Conservation (phyloP, 2,888 invertebrate genomes). For the Euphydryas editha region DNA sequence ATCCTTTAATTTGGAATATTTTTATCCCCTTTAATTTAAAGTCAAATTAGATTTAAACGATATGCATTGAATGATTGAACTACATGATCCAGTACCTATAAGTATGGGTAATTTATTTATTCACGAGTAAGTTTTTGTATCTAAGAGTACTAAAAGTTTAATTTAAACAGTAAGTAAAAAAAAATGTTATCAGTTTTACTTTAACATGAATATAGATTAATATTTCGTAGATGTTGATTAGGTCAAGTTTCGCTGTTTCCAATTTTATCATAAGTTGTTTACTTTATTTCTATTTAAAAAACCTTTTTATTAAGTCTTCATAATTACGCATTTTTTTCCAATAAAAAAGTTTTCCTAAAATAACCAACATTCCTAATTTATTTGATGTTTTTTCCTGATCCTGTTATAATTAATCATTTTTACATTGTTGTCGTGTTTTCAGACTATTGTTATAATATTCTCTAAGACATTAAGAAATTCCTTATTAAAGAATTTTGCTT, state of each 20-base stretch:
- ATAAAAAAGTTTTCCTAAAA: too few relatives aligned
- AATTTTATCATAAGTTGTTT: too few relatives aligned
- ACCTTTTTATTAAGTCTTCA: neutral
- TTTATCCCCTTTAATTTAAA: neutral
- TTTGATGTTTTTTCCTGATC: neutral
- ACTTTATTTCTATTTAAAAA: too few relatives aligned
- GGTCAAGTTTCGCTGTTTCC: too few relatives aligned
- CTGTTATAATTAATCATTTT: conserved; percentile 21
- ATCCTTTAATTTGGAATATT: conserved; percentile 3
- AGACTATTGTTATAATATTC: neutral
- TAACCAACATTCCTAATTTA: neutral
- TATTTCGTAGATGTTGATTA: too few relatives aligned
- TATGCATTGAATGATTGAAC: neutral
- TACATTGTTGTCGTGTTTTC: conserved; percentile 24
- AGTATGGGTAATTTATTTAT: too few relatives aligned
- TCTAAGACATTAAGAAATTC: conserved; percentile 59
- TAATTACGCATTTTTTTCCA: neutral
- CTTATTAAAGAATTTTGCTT: conserved; percentile 70
- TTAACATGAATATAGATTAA: too few relatives aligned
- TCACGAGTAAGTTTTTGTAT: too few relatives aligned
- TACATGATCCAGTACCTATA: too few relatives aligned
- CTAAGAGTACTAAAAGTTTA: too few relatives aligned
- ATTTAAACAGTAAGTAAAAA: too few relatives aligned
- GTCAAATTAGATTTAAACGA: neutral
- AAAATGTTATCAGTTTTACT: too few relatives aligned